phyloP scores from a whole-genome alignment of 2,888 invertebrate genomes.

The Deilephila elpenor region DNA sequence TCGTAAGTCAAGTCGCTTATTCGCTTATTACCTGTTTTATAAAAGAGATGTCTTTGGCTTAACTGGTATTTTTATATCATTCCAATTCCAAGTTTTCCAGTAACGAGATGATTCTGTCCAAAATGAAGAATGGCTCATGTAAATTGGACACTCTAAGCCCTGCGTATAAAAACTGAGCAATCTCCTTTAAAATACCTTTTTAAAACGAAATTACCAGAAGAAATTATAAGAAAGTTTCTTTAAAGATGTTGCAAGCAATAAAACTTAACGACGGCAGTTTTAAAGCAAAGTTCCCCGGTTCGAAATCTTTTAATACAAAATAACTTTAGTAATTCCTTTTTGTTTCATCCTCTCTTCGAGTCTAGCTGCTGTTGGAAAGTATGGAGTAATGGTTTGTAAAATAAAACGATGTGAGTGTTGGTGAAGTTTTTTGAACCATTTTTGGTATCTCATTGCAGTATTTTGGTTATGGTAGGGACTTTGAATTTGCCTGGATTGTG shows the following conservation, averaged over 20 bases:
- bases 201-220: not conserved
- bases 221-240: not conserved
- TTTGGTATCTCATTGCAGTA: not conserved
- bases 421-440: not conserved
- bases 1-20: too few species aligned
- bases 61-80: too few species aligned
- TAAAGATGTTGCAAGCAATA: conserved; percentile 12
- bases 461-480: too few species aligned
- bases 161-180: not conserved
- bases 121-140: too few species aligned
- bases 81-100: too few species aligned
- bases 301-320: conserved; percentile 20
- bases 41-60: too few species aligned
- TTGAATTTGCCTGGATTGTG: too few species aligned
- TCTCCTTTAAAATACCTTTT: conserved; percentile 3
- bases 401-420: not conserved
- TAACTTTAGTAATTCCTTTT: conserved; percentile 14
- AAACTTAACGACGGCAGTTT: conserved; percentile 18
- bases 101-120: too few species aligned
- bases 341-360: not conserved
- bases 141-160: not conserved
- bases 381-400: not conserved
- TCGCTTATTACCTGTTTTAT: too few species aligned
- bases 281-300: conserved; percentile 16
- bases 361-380: conserved; percentile 1